Evolutionary conservation across 2,113 vertebrate genomes (phyloP), one percentile per base, ranked within the genome.

Genomic region (Diphyllodes magnificus): DNA sequence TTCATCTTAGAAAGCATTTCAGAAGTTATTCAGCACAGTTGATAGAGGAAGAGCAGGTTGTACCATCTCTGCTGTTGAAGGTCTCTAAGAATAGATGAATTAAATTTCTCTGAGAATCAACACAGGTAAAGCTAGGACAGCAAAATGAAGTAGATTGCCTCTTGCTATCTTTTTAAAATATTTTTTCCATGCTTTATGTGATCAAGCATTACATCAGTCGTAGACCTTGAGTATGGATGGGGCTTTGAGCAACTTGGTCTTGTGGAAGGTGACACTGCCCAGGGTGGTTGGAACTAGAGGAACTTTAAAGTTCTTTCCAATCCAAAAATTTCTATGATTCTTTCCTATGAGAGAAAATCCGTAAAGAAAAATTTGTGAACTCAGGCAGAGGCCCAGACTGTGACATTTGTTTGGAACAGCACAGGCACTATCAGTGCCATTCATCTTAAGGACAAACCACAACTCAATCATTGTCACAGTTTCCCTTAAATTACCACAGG

Each of bases 221-320:
- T 10, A 75, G 47, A 71, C 11, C 10, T 66, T 45, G 39, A 63
- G 7, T 27, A 71, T 39, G 13, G 23, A 53, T 28, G 30, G 24
- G 25, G 12, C 15, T 82, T 54, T 69, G 21, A 49, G 35, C 4
- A 35, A 13, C 12, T 76, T 69, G 40, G 14, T 47, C 12, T 76
- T 0, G 0, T 49, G n/a, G 21, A 61, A 31, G 7, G 12, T 61
- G 63, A 42, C 3, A 2, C 12, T 49, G 35, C 7, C 56, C 18
- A 19, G 47, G 10, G n/a, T 45, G 17, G 14, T 6, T 61, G 17
- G n/a, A 76, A 35, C 14, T 40, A 61, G 14, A 31, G 35, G 24
- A 69, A 35, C 3, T 69, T 76, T 47, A 10, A 47, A 30, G 25
- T 61, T 82, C 24, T 61, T 30, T 23, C n/a, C 17, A 76, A 25